Percentiles rank a stretch among this genome's conserved stretches.
Evolutionary conservation across 2,113 vertebrate genomes (phyloP).

Genomic region (Ploceus nigricollis): DNA sequence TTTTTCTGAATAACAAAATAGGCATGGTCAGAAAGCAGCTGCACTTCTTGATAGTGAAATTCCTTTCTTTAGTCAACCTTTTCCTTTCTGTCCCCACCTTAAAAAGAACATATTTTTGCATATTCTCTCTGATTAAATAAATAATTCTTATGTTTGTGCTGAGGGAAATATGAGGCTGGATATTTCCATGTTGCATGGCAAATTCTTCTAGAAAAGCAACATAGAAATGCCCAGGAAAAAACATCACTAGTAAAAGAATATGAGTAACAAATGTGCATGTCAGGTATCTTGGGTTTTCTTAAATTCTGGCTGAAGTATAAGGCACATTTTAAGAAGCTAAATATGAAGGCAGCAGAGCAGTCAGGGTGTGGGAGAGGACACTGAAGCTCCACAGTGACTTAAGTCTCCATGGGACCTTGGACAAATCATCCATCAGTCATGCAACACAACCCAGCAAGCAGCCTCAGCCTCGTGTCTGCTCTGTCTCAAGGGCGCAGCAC

Average conservation of each 20-base stretch:
- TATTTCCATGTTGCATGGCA: background rate
- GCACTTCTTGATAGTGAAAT: background rate
- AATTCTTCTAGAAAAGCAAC: background rate
- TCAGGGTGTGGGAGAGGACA: background rate
- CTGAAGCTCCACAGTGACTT: background rate
- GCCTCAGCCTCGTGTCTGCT: rapidly evolving
- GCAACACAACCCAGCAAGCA: background rate
- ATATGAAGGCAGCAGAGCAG: background rate
- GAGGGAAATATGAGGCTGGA: background rate
- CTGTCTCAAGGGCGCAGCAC: background rate
- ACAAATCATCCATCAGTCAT: background rate
- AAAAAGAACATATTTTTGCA: background rate
- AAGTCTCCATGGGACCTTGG: background rate
- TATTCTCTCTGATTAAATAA: background rate
- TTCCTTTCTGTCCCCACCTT: background rate
- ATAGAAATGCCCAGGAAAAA: background rate
- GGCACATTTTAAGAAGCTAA: background rate
- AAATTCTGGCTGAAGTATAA: background rate
- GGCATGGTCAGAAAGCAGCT: background rate
- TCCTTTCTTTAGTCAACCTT: background rate
- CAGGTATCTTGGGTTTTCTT: background rate
- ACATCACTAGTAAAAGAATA: background rate
- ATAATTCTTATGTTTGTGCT: background rate
- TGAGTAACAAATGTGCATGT: background rate
- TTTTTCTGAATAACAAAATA: background rate